These are phyloP conservation scores for Scaptomyza reducta DNA, from an alignment of 2,888 invertebrate genomes.

Conservation along the genomic window DNA sequence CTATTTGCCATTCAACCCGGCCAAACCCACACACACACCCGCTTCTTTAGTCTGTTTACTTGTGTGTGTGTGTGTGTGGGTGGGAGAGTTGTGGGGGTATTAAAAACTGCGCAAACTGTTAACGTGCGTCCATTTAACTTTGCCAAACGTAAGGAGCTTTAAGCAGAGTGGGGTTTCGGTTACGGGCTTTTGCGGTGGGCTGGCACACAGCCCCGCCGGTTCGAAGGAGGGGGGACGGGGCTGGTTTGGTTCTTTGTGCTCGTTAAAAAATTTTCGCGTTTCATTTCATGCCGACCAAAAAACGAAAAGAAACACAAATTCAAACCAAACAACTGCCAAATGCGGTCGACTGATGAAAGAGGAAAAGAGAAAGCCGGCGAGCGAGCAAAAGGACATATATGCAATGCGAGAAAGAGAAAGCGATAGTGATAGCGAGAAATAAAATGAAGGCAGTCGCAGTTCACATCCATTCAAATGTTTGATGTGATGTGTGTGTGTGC, in stretches of 20 bases:
- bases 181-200: conserved; percentile 45
- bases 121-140: conserved; percentile 74
- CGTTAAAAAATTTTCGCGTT: conserved; percentile 76
- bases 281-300: conserved; percentile 69
- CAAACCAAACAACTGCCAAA: conserved; percentile 58
- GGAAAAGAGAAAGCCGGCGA: neutral
- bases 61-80: conserved; percentile 12
- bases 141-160: conserved; percentile 24
- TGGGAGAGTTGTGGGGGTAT: conserved; percentile 16
- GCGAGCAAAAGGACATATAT: neutral
- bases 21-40: neutral
- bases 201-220: neutral
- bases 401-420: neutral
- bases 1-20: conserved; percentile 25
- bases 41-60: conserved; percentile 20
- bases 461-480: conserved; percentile 49
- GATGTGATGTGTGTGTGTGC: conserved; percentile 41
- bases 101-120: conserved; percentile 63
- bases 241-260: conserved; percentile 67
- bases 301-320: conserved; percentile 30
- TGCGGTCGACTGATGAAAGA: conserved; percentile 53
- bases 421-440: neutral
- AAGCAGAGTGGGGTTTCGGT: conserved; percentile 23
- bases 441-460: conserved; percentile 24
- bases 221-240: conserved; percentile 6